These are phyloP conservation scores for Valencia hispanica DNA, from an alignment of 2,797 vertebrate genomes.

Conservation along the genomic window DNA sequence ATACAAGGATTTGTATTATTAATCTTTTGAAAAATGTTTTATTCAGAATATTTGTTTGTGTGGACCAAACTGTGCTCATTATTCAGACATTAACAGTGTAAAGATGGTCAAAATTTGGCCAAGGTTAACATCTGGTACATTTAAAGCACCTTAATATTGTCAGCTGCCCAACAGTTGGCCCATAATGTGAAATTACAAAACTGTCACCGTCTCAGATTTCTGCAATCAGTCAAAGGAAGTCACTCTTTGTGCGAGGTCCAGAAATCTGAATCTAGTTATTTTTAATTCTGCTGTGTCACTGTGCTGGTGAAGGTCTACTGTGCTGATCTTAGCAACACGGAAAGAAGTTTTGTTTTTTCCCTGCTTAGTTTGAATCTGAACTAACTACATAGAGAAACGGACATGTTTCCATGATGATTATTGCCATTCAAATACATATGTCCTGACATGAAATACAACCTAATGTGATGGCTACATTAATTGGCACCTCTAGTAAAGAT, in stretches of 20 bases:
- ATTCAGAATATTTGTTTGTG: background rate
- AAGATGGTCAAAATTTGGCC: background rate
- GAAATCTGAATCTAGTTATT: conserved; percentile 38
- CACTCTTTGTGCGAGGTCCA: conserved; percentile 15
- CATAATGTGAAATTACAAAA: conserved; percentile 25
- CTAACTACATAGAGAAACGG: background rate
- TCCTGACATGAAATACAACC: background rate
- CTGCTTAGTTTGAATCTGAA: conserved; percentile 12
- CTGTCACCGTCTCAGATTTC: conserved; percentile 27
- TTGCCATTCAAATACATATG: background rate
- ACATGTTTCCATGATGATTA: conserved; percentile 11
- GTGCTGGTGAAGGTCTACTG: conserved; percentile 3
- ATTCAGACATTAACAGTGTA: background rate
- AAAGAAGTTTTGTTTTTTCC: background rate
- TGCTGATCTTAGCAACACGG: conserved; percentile 17
- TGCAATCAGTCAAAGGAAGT: conserved; percentile 24
- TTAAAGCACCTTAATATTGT: conserved; percentile 16
- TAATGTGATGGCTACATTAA: background rate
- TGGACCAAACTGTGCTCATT: background rate
- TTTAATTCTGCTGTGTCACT: conserved; percentile 44
- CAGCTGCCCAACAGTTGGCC: background rate
- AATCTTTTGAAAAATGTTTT: background rate
- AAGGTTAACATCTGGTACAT: background rate
- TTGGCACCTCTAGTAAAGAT: background rate
- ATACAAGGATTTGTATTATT: conserved; percentile 7